Evolutionary conservation across 2,797 vertebrate genomes (phyloP).

Genomic region (Sebastes flavidus): DNA sequence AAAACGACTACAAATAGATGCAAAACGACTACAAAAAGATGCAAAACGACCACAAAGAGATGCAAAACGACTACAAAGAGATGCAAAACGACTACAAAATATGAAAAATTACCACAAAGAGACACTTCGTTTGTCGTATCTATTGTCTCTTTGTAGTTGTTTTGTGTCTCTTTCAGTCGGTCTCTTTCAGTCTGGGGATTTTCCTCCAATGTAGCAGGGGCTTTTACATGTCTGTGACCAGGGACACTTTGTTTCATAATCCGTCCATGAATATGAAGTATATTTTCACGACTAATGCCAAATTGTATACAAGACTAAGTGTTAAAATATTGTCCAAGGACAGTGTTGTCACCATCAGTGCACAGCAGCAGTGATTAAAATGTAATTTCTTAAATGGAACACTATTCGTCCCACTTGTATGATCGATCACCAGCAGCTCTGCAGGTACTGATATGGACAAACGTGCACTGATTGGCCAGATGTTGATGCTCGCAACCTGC

Average conservation of each 20-base stretch:
- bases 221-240: neutral
- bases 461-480: neutral
- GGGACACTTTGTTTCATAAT: neutral
- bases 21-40: too few relatives aligned
- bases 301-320: neutral
- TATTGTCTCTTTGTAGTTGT: neutral
- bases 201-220: neutral
- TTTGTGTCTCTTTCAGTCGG: neutral
- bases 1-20: fast-evolving
- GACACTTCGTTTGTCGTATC: neutral
- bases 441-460: neutral
- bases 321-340: neutral
- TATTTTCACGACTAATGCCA: neutral
- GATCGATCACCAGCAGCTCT: neutral
- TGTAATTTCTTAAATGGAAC: neutral
- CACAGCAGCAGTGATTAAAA: neutral
- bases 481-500: neutral
- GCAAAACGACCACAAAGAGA: too few relatives aligned
- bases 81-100: too few relatives aligned
- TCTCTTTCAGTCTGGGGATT: neutral
- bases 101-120: neutral
- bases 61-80: too few relatives aligned
- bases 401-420: neutral
- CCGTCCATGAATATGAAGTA: neutral
- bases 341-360: neutral